Conservation (phyloP, 2,797 vertebrate genomes). For the Enteromius viviparus region DNA sequence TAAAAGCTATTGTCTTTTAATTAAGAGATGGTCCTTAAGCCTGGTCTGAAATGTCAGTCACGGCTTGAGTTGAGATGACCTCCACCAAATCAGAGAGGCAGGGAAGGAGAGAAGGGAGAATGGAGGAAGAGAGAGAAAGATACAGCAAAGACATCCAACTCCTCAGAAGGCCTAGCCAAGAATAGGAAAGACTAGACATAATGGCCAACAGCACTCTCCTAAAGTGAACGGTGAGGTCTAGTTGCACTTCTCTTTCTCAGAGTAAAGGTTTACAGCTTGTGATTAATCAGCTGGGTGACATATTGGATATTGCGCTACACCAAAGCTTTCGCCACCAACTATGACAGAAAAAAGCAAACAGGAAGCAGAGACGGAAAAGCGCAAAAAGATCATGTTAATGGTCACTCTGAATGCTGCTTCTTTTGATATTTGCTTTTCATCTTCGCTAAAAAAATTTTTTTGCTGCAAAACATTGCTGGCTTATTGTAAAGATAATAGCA, state of each 20-base stretch:
- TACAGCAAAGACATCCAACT: constrained; percentile 39
- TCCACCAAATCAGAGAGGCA: constrained; percentile 65
- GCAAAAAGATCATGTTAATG: neutral
- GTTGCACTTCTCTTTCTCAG: constrained; percentile 46
- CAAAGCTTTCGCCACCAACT: neutral
- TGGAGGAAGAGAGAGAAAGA: constrained; percentile 22
- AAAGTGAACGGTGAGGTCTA: constrained; percentile 52
- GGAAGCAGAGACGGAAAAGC: neutral
- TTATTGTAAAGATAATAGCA: constrained; percentile 3
- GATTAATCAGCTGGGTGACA: neutral
- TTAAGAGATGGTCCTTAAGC: constrained; percentile 78
- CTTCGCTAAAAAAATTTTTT: neutral
- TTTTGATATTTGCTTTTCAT: constrained; percentile 22
- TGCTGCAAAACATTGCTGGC: neutral
- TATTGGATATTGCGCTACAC: neutral
- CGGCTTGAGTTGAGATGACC: constrained; percentile 73
- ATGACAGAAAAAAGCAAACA: constrained; percentile 5
- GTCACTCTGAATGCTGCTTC: neutral
- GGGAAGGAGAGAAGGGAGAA: constrained; percentile 37
- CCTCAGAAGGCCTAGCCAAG: constrained; percentile 42
- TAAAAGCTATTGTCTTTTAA: constrained; percentile 76
- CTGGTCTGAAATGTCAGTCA: constrained; percentile 76
- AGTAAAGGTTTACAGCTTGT: constrained; percentile 17
- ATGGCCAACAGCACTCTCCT: constrained; percentile 56
- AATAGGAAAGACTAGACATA: constrained; percentile 57